These are phyloP conservation scores for Ennomos fuscantarius DNA, from an alignment of 2,888 invertebrate species.

Conservation along the genomic window DNA sequence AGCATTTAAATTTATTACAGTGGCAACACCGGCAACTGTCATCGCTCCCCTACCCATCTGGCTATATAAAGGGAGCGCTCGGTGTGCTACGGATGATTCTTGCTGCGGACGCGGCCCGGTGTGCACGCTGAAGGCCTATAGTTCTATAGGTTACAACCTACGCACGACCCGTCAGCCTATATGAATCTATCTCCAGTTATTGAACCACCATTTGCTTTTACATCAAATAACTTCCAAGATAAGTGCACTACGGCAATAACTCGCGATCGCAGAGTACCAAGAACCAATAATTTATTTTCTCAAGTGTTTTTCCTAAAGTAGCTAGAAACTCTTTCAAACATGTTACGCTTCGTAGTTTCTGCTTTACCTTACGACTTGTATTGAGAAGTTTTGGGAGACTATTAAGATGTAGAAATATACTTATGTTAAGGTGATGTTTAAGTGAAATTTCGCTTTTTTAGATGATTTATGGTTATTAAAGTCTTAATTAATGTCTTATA, in stretches of 20 bases:
- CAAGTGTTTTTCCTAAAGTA: constrained; percentile 33
- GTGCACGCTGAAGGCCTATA: no score
- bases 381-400: constrained; percentile 31
- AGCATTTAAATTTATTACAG: no score
- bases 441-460: constrained; percentile 6
- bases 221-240: constrained; percentile 26
- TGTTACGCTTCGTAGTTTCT: constrained; percentile 37
- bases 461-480: no score
- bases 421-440: no score
- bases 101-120: no score
- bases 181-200: constrained; percentile 4
- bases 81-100: no score
- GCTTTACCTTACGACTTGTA: constrained; percentile 23
- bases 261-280: constrained; percentile 12
- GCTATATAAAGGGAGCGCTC: no score
- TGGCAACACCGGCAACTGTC: no score
- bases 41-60: no score
- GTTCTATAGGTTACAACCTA: no score
- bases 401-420: constrained; percentile 27
- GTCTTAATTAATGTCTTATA: no score
- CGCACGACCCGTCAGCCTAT: no score
- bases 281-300: constrained; percentile 42
- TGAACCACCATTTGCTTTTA: constrained; percentile 12
- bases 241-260: constrained; percentile 9
- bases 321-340: constrained; percentile 35